These are phyloP conservation scores for Brienomyrus longianalis DNA, from an alignment of 2,113 vertebrate species.

Conservation along the genomic window DNA sequence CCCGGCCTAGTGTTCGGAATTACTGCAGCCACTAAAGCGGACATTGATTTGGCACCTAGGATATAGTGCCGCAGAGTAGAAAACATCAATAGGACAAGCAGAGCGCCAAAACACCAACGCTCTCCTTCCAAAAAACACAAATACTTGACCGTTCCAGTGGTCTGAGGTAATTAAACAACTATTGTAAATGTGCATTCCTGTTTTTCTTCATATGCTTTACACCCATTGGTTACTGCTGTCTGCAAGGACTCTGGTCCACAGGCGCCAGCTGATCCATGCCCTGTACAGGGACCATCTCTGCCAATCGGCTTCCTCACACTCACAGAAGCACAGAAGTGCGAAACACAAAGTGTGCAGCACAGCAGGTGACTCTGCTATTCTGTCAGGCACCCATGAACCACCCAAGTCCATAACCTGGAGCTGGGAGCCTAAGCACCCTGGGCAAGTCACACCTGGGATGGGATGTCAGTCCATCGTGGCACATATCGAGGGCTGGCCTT, in stretches of 20 bases:
- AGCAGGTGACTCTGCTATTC: too few species aligned
- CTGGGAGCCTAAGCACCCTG: too few species aligned
- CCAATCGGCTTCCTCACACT: neutral
- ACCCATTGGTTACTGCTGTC: neutral
- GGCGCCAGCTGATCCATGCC: neutral
- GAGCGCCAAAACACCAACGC: neutral
- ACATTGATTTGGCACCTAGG: neutral
- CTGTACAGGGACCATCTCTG: neutral
- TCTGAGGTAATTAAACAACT: neutral
- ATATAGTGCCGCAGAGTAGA: neutral
- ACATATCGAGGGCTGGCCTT: neutral
- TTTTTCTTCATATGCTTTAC: neutral
- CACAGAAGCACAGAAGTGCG: neutral
- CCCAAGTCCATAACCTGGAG: too few species aligned
- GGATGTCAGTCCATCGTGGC: too few species aligned
- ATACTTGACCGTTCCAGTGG: neutral
- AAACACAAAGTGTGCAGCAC: neutral
- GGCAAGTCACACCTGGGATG: too few species aligned
- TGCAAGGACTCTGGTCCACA: neutral
- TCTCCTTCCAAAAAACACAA: neutral
- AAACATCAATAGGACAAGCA: neutral
- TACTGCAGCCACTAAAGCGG: neutral
- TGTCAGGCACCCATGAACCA: too few species aligned
- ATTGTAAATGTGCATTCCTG: neutral
- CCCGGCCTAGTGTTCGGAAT: neutral